Percentiles rank a stretch among this genome's conserved stretches.
phyloP scores from a whole-genome alignment of 2,888 invertebrate genomes.

The Auanema sp. region DNA sequence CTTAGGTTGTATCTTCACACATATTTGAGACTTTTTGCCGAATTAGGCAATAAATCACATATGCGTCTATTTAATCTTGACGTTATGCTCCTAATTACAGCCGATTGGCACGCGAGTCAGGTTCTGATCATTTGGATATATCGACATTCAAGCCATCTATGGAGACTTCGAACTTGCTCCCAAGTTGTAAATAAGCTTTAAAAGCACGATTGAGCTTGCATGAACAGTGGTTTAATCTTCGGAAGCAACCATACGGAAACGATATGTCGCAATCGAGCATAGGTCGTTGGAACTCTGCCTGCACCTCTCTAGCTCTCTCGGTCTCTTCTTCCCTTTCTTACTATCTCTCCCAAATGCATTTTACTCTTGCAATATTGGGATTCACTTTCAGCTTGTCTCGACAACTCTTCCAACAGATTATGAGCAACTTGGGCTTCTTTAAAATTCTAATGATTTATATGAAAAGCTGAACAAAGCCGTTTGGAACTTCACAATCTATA shows the following conservation, averaged over 20 bases:
- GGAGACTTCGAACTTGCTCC: no score
- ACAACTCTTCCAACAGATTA: no score
- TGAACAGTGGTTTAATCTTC: no score
- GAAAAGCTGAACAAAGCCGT: background rate
- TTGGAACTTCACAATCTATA: slow-evolving; percentile 1
- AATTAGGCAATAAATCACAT: slow-evolving; percentile 22
- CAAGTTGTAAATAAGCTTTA: no score
- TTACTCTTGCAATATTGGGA: background rate
- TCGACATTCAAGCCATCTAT: no score
- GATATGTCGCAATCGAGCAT: slow-evolving; percentile 2
- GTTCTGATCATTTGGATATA: no score
- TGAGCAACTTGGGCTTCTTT: no score
- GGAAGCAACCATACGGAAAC: background rate
- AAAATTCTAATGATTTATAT: no score
- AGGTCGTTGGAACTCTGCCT: slow-evolving; percentile 4
- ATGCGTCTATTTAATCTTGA: slow-evolving; percentile 19
- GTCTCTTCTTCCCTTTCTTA: background rate
- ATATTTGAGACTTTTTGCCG: slow-evolving; percentile 7
- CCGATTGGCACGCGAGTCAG: slow-evolving; percentile 13
- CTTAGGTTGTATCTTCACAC: no score
- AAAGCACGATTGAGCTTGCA: no score
- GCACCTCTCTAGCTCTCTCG: background rate
- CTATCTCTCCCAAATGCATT: background rate
- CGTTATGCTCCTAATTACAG: slow-evolving; percentile 15
- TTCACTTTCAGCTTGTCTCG: no score